Evolutionary conservation across 2,888 invertebrate genomes (phyloP), one percentile per base, ranked within the genome.

Genomic region (Stomorhina lunata): DNA sequence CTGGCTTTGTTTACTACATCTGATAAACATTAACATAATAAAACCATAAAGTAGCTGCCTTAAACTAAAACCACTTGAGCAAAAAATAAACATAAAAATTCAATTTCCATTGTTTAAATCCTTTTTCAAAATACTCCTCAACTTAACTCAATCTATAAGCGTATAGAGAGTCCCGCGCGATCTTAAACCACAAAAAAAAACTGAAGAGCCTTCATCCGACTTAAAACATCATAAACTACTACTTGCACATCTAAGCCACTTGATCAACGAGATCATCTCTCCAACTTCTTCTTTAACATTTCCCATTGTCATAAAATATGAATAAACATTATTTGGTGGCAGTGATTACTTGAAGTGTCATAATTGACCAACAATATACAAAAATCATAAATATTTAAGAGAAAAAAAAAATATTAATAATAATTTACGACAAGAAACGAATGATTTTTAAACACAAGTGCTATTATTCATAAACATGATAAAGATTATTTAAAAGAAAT

Each of bases 341-440:
- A 84, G 86, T 87, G 89, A 89, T 89, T 87, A 86, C 89, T 89
- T 88, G 87, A 89, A 89, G 89, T 89, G 89, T 88, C 89, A 89
- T 89, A 89, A 89, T 89, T 89, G 89, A 89, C 88, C 88, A 89
- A 79, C 79, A 79, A 69, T 81, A 71, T 76, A 78, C n/a, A n/a
- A n/a, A n/a, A 59, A 73, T 40, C 53, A 61, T 57, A 61, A 50
- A n/a, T 29, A n/a, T n/a, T n/a, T n/a, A 43, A 37, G 10, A 32
- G 32, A 29, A 17, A 4, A 20, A 32, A 29, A 17, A 63, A 34
- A 71, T 75, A 59, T 25, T 37, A 66, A 53, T 45, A 57, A 50
- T 12, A 80, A 78, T 53, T 61, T 32, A 29, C 9, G 27, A 25
- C 53, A 53, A 37, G 32, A 20, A 66, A 48, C 4, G 78, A 79